Base-by-base conservation (phyloP, 2,113 vertebrate species). In the Apus apus region DNA sequence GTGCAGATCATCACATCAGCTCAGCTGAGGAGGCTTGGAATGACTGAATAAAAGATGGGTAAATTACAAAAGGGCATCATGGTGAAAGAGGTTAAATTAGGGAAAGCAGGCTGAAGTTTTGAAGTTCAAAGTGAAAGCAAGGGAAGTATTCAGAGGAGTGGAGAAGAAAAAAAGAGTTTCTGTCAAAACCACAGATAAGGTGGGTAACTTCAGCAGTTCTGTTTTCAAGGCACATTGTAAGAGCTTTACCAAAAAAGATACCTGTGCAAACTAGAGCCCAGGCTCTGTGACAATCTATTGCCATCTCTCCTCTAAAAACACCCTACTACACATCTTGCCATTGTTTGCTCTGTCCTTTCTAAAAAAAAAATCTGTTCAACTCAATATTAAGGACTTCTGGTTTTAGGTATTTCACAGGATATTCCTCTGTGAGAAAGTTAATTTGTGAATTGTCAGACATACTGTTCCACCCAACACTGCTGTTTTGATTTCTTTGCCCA, bases 71-170 rank as follows among this genome's bases (percentile, higher is more conserved):
- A 92, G 11, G 38, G 13, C 48, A 74, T 23, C 72, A 34, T 72
- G 48, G 38, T 46, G 58, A 92, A 53, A 62, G 50, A 91, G 3
- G 9, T 48, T 83, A 29, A 83, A 87, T 70, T 83, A 88, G 27
- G 45, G 65, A 75, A 86, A 92, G 46, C 10, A 11, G 5, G 62
- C 6, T 65, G 17, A 88, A 40, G 11, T 25, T 65, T 65, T 76
- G 61, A 56, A 73, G 46, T 57, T 85, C 58, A 62, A 92, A 89
- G 50, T 54, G 30, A 93, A 91, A 85, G 36, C 46, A 79, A 79
- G 10, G 40, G 23, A 93, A 84, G 36, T 38, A 56, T 62, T 93
- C 29, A 27, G 53, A 51, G 20, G 14, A 77, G 11, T 30, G 9
- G 38, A 90, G 48, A 73, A 88, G 3, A 87, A 79, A n/a, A 78